These are phyloP conservation scores for Scaptodrosophila latifasciaeformis DNA, from an alignment of 2,888 invertebrate genomes.

Conservation along the genomic window DNA sequence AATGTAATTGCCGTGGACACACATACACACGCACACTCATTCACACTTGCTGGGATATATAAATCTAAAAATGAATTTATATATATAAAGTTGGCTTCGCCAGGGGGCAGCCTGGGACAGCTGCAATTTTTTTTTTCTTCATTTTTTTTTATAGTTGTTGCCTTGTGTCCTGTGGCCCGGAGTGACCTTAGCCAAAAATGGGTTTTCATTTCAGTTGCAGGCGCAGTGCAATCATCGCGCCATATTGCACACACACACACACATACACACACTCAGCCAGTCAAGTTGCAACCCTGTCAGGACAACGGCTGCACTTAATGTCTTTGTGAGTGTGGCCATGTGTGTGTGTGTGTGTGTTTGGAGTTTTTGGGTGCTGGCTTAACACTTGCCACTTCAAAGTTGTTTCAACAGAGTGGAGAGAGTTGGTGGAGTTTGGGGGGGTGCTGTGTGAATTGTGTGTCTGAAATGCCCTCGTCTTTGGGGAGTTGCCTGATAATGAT, in stretches of 20 bases:
- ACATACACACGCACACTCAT: constrained; percentile 9
- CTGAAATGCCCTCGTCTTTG: neutral
- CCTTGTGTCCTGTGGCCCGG: constrained; percentile 31
- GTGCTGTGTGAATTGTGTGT: neutral
- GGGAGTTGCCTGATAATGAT: too few relatives aligned
- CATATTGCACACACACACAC: constrained; percentile 49
- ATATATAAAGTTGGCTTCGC: neutral
- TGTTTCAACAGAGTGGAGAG: neutral
- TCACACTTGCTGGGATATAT: neutral
- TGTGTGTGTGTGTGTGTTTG: constrained; percentile 6
- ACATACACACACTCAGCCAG: constrained; percentile 20
- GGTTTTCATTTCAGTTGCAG: too few relatives aligned
- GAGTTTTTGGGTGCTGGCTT: constrained; percentile 12
- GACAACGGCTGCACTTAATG: too few relatives aligned
- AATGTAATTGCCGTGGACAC: constrained; percentile 33
- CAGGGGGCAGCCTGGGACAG: constrained; percentile 23
- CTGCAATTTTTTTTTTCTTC: too few relatives aligned
- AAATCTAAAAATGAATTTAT: neutral
- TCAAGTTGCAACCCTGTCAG: neutral
- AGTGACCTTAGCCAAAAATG: constrained; percentile 49
- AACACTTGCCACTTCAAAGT: constrained; percentile 29
- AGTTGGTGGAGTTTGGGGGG: constrained; percentile 37
- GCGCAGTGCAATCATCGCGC: constrained; percentile 44
- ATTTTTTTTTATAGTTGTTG: too few relatives aligned
- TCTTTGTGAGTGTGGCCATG: too few relatives aligned